These are phyloP conservation scores for Pristionchus maxplancki DNA, from an alignment of 2,888 invertebrate species.

Conservation along the genomic window DNA sequence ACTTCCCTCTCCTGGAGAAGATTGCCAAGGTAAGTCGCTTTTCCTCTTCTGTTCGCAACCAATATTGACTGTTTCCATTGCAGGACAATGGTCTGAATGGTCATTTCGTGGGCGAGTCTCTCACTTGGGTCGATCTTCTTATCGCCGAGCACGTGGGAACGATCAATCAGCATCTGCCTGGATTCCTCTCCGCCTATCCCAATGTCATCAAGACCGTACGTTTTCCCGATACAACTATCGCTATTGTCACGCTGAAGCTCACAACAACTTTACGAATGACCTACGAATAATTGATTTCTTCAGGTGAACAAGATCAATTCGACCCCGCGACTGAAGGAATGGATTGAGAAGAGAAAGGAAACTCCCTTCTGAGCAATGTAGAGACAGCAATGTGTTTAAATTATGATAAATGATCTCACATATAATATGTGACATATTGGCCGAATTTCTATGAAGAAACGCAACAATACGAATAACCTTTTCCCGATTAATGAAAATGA, in stretches of 20 bases:
- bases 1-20: neutral
- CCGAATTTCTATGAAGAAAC: too few relatives aligned
- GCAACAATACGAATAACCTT: too few relatives aligned
- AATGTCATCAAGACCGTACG: neutral
- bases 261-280: too few relatives aligned
- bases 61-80: neutral
- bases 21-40: constrained; percentile 9
- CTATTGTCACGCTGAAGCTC: too few relatives aligned
- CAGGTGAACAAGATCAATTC: neutral
- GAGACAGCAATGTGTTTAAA: too few relatives aligned
- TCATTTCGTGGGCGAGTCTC: constrained; percentile 23
- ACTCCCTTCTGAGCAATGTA: neutral
- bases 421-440: too few relatives aligned
- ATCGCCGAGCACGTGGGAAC: neutral
- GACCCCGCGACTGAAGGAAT: constrained; percentile 23
- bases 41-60: neutral
- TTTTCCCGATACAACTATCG: neutral
- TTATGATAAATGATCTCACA: too few relatives aligned
- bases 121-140: constrained; percentile 21
- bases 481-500: too few relatives aligned
- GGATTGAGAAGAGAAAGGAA: neutral
- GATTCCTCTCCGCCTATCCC: neutral
- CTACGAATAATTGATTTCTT: neutral
- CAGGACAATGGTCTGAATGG: constrained; percentile 21
- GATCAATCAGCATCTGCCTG: constrained; percentile 1